Conservation (phyloP, 2,797 vertebrate species). For the Okamejei kenojei region DNA sequence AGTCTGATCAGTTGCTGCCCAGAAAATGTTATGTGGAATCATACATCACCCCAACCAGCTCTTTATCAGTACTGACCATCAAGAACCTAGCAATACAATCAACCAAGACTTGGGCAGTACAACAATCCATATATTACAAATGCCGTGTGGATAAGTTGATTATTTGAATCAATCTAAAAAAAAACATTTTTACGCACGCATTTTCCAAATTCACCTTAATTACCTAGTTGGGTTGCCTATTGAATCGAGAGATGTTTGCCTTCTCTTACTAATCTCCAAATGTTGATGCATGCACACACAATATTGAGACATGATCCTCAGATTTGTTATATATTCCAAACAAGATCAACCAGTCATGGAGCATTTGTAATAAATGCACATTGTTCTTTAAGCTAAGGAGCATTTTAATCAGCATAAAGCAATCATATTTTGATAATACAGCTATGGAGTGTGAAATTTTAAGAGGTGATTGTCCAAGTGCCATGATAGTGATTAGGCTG, state of each 20-base stretch:
- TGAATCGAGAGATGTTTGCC: neutral
- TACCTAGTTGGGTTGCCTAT: neutral
- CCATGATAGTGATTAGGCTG: neutral
- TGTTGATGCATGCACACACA: neutral
- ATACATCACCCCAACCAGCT: no score
- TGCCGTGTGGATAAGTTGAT: neutral
- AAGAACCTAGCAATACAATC: no score
- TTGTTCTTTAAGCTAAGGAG: neutral
- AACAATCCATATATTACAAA: neutral
- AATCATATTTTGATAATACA: neutral
- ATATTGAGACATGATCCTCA: neutral
- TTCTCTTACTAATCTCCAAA: neutral
- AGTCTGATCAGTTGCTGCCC: no score
- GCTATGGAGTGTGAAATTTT: neutral
- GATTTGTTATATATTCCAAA: neutral
- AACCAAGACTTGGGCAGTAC: no score
- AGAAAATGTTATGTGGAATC: no score
- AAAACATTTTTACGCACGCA: neutral
- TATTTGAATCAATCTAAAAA: neutral
- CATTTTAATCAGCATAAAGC: neutral
- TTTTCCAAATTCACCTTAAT: neutral
- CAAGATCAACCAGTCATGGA: neutral
- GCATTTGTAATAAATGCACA: neutral
- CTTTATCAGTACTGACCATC: no score
- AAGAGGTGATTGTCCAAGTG: neutral